Percentiles rank a stretch among this genome's conserved stretches.
Conservation (phyloP, 2,888 invertebrate species). For the Eristalis pertinax region DNA sequence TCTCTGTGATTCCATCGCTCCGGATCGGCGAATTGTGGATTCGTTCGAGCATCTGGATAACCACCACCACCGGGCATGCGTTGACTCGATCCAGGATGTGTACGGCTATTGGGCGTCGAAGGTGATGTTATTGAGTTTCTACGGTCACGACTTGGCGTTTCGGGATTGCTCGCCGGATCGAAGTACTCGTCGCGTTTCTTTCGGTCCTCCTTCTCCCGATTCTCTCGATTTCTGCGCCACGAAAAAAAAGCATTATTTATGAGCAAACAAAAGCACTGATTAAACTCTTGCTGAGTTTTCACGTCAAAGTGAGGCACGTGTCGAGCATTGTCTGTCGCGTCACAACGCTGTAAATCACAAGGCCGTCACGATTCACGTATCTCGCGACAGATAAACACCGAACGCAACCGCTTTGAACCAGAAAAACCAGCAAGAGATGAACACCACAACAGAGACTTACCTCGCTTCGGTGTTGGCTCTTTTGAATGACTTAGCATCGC, state of each 20-base stretch:
- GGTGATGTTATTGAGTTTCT: conserved; percentile 80
- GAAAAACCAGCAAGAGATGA: not conserved
- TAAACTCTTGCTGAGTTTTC: not conserved
- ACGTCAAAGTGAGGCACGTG: no score
- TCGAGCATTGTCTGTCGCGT: not conserved
- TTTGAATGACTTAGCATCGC: conserved; percentile 81
- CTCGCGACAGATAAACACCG: no score
- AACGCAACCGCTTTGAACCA: not conserved
- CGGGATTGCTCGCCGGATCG: conserved; percentile 72
- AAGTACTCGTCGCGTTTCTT: conserved; percentile 79
- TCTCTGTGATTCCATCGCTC: conserved; percentile 80
- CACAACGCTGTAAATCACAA: no score
- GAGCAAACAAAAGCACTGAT: not conserved
- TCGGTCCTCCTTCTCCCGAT: conserved; percentile 79
- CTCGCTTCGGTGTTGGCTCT: conserved; percentile 76
- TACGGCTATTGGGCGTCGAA: conserved; percentile 76
- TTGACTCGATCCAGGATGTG: conserved; percentile 73
- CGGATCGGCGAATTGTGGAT: conserved; percentile 73
- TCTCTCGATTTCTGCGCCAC: conserved; percentile 74
- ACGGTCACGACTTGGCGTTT: conserved; percentile 78
- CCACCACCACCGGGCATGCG: conserved; percentile 74
- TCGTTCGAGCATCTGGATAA: conserved; percentile 76
- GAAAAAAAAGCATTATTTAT: not conserved
- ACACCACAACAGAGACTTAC: conserved; percentile 44
- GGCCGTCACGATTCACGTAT: no score